Conservation (phyloP, 1,140 invertebrate genomes). For the Olivierus martensii region DNA sequence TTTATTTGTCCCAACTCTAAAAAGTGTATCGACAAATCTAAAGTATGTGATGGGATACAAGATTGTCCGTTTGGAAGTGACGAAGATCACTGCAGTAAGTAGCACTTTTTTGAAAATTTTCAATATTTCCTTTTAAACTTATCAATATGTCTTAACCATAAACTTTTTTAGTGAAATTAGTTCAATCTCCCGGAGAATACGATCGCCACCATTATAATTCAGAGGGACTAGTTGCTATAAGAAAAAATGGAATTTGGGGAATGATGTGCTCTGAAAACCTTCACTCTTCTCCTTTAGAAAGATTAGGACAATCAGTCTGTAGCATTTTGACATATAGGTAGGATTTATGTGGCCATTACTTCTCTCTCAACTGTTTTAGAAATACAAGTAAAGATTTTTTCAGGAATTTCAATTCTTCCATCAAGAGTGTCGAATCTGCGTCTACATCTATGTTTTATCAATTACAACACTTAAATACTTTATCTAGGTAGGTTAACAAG, state of each 20-base stretch:
- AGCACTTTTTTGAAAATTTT: no score
- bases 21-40: constrained; percentile 46
- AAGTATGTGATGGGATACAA: constrained; percentile 29
- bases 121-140: not conserved
- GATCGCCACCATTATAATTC: constrained; percentile 16
- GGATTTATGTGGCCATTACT: no score
- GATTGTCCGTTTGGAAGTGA: constrained; percentile 11
- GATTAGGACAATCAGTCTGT: constrained; percentile 59
- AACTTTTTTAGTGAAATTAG: constrained; percentile 8
- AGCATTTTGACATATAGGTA: constrained; percentile 60
- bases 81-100: constrained; percentile 10
- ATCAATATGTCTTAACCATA: no score
- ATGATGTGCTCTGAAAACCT: constrained; percentile 49
- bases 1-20: constrained; percentile 57
- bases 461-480: no score
- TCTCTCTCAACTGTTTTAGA: no score
- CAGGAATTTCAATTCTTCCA: no score
- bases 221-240: constrained; percentile 51
- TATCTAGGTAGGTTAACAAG: no score
- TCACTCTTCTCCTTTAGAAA: constrained; percentile 41
- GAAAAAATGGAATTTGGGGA: constrained; percentile 61
- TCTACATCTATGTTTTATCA: no score
- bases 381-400: no score
- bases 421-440: no score
- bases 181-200: not conserved